Conservation (phyloP, 2,113 vertebrate genomes). For the Pseudopodoces humilis region DNA sequence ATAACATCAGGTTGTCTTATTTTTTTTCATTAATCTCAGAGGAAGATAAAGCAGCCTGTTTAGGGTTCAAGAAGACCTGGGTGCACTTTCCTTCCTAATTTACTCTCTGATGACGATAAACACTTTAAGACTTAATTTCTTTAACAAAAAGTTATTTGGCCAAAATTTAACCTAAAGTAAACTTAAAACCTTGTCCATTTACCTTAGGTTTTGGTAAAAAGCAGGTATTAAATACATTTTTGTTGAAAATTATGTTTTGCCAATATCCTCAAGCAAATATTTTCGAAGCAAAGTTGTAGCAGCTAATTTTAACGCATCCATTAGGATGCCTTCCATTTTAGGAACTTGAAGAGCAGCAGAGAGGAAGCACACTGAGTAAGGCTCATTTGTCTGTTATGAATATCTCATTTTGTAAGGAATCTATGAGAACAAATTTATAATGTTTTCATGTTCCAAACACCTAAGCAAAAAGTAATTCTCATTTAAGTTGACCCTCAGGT, state of each 20-base stretch:
- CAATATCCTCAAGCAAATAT: background rate
- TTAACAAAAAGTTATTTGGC: background rate
- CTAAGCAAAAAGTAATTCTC: background rate
- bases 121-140: background rate
- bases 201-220: background rate
- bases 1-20: background rate
- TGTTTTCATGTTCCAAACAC: background rate
- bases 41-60: background rate
- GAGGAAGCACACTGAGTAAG: background rate
- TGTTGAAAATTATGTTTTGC: background rate
- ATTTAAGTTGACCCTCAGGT: background rate
- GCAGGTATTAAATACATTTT: background rate
- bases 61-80: background rate
- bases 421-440: background rate
- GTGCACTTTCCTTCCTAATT: background rate
- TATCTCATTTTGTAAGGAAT: background rate
- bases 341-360: background rate
- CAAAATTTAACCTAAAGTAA: background rate
- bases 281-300: background rate
- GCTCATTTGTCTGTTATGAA: background rate
- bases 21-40: background rate
- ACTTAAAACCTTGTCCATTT: background rate
- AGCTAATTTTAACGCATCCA: background rate
- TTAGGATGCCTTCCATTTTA: background rate
- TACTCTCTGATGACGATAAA: background rate